Evolutionary conservation across 2,888 invertebrate genomes (phyloP).

Genomic region (Deilephila porcellus): DNA sequence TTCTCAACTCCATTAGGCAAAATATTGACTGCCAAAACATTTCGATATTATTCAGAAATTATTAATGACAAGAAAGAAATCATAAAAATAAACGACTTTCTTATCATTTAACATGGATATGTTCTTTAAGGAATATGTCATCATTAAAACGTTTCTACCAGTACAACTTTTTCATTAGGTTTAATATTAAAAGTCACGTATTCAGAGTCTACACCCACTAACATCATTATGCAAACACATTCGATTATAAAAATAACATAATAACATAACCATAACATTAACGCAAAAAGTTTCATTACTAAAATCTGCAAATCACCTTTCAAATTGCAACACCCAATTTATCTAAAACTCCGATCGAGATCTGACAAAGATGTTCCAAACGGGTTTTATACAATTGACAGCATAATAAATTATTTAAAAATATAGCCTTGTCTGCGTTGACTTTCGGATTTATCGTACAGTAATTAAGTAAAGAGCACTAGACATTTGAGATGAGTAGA

Average conservation of each 20-base stretch:
- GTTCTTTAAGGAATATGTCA: no score
- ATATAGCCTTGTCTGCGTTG: constrained; percentile 8
- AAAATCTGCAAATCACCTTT: neutral
- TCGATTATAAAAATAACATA: neutral
- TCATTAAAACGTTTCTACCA: no score
- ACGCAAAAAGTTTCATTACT: neutral
- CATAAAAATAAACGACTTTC: neutral
- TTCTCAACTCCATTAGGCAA: neutral
- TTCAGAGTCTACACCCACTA: neutral
- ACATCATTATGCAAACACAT: neutral
- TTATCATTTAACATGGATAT: neutral
- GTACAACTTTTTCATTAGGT: neutral
- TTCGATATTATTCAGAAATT: neutral
- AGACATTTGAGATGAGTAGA: constrained; percentile 13
- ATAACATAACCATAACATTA: neutral
- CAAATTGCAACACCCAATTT: constrained; percentile 1
- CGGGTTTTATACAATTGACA: neutral
- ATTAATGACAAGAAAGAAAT: neutral
- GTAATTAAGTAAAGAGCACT: constrained; percentile 4
- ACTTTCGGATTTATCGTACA: constrained; percentile 13
- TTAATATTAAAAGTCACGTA: neutral
- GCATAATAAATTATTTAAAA: constrained; percentile 16
- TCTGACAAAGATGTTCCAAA: neutral
- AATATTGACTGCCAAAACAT: neutral
- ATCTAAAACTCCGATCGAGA: neutral